Base-by-base conservation (phyloP, 2,888 invertebrate species). In the Euplagia quadripunctaria region DNA sequence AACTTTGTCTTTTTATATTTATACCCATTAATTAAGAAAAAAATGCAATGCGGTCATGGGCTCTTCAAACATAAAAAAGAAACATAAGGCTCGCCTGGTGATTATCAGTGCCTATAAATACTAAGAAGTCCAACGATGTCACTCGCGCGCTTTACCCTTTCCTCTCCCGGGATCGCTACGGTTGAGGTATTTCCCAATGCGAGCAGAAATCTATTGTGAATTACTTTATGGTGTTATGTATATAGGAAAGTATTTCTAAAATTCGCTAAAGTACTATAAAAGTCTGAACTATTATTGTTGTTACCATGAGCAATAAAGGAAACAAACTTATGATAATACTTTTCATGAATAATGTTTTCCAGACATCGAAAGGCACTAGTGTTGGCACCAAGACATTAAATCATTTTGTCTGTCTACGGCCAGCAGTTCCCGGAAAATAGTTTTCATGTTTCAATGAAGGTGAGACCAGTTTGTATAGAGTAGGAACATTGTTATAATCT, bases 321-420 rank as follows among this genome's bases (percentile, higher is more conserved):
- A 85, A 81, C 82, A 74, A 81, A 84, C 79, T 81, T 85, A 86
- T 83, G 76, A 82, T 83, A 86, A 85, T 82, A 84, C 75, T 84
- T 86, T 85, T 83, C 79, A 82, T 75, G 81, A 84, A 81, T 78
- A 82, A 85, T 78, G 80, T 79, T 83, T 82, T 79, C 77, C 80
- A 82, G 81, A 82, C 79, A 83, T 77, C 70, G 72, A 81, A 79
- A 79, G 72, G 73, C 76, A 75, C 82, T 77, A 80, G 81, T 77
- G 81, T 76, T 79, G 76, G 82, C 76, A 79, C 71, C 78, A 77
- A 77, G 79, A 71, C 78, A 81, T 83, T 86, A 85, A 86, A 88
- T 86, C 83, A 88, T 86, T 85, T 84, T 73, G 72, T 74, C 70
- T 81, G 81, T 75, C 77, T 82, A 80, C 81, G 72, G 82, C 76